phyloP scores from a whole-genome alignment of 1,140 invertebrate species.

The Orussus abietinus region DNA sequence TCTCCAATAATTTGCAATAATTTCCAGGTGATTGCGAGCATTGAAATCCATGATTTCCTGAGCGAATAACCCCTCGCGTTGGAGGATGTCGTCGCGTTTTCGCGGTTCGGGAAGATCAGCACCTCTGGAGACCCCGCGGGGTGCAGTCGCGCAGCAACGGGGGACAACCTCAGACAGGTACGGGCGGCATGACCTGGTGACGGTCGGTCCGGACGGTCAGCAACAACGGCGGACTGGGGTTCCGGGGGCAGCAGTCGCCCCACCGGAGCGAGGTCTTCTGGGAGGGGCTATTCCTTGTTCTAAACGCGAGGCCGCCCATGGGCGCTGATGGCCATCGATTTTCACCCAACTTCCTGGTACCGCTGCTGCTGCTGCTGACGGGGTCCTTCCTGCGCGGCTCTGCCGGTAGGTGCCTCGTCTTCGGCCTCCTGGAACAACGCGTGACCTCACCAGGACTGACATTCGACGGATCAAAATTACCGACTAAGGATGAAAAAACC shows the following conservation, averaged over 20 bases:
- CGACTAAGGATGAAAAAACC: too few relatives aligned
- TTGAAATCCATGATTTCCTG: too few relatives aligned
- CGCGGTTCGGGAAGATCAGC: too few relatives aligned
- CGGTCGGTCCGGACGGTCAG: constrained; percentile 38
- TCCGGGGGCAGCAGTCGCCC: constrained; percentile 78
- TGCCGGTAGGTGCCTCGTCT: too few relatives aligned
- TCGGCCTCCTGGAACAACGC: too few relatives aligned
- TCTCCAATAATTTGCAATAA: too few relatives aligned
- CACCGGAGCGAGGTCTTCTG: constrained; percentile 91
- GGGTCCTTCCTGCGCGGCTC: too few relatives aligned
- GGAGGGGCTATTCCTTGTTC: constrained; percentile 89
- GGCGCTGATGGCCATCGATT: constrained; percentile 61
- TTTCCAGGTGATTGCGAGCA: too few relatives aligned
- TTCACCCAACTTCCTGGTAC: constrained; percentile 34
- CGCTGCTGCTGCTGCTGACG: constrained; percentile 20
- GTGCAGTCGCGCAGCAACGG: constrained; percentile 52
- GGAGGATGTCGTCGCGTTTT: too few relatives aligned
- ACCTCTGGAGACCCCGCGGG: constrained; percentile 44
- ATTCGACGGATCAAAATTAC: too few relatives aligned
- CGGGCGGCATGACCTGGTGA: constrained; percentile 44
- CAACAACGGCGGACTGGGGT: constrained; percentile 38
- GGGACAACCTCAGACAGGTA: constrained; percentile 48
- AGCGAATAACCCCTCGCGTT: too few relatives aligned
- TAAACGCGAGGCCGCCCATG: constrained; percentile 92
- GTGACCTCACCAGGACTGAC: too few relatives aligned